phyloP scores from a whole-genome alignment of 2,888 invertebrate species.

The Pyrochroa serraticornis region DNA sequence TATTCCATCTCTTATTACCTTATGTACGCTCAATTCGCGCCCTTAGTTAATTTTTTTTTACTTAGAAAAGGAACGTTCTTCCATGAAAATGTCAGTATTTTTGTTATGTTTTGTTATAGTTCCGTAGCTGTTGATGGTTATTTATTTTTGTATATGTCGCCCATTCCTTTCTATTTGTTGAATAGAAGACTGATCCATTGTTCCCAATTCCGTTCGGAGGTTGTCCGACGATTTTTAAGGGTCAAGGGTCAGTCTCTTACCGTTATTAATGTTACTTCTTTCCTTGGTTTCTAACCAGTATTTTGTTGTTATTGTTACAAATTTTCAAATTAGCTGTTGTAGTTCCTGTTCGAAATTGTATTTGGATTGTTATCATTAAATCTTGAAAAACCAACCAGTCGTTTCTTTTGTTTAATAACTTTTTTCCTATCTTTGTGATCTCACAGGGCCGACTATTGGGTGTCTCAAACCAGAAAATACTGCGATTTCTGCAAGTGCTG shows the following conservation, averaged over 20 bases:
- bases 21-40: neutral
- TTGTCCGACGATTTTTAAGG: no score
- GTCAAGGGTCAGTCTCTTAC: no score
- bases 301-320: slow-evolving; percentile 1
- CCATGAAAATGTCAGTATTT: slow-evolving; percentile 13
- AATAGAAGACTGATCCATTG: neutral
- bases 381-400: slow-evolving; percentile 3
- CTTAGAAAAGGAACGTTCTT: slow-evolving; percentile 3
- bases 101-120: neutral
- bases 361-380: slow-evolving; percentile 24
- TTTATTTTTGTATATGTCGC: slow-evolving; percentile 14
- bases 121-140: neutral
- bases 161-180: slow-evolving; percentile 11
- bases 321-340: slow-evolving; percentile 8
- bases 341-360: slow-evolving; percentile 21
- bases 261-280: no score
- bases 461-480: slow-evolving; percentile 92
- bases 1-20: neutral
- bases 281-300: neutral
- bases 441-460: slow-evolving; percentile 93
- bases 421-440: neutral
- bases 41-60: neutral
- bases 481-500: slow-evolving; percentile 99
- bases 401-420: neutral
- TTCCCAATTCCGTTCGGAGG: no score